phyloP scores from a whole-genome alignment of 1,140 invertebrate genomes.

The Atta colombica region DNA sequence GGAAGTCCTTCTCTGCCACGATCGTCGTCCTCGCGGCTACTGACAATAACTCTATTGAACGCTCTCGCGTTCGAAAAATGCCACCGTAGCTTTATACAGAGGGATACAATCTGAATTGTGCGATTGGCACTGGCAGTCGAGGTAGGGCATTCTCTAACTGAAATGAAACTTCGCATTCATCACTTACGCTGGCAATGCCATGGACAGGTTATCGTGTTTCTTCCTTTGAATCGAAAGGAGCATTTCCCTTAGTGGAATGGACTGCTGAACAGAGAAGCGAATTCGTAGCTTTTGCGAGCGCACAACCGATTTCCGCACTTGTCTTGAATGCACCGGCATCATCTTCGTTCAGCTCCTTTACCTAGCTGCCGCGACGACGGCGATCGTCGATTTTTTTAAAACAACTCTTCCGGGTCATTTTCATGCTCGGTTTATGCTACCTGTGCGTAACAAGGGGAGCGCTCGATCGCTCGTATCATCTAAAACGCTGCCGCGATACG shows the following conservation, averaged over 20 bases:
- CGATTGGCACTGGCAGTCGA: background rate
- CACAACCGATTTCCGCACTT: constrained; percentile 63
- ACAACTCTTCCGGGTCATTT: constrained; percentile 58
- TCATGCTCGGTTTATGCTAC: constrained; percentile 68
- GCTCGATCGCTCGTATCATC: constrained; percentile 38
- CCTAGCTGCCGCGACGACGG: background rate
- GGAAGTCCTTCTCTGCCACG: constrained; percentile 41
- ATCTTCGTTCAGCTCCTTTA: constrained; percentile 10
- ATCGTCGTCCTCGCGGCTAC: constrained; percentile 18
- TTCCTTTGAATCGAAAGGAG: constrained; percentile 55
- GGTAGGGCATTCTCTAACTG: background rate
- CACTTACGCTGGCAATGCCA: background rate
- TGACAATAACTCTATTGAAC: constrained; percentile 54
- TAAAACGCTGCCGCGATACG: constrained; percentile 2
- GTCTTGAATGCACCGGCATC: constrained; percentile 13
- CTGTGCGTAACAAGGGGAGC: constrained; percentile 35
- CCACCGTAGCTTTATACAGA: background rate
- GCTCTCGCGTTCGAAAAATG: constrained; percentile 17
- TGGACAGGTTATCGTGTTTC: constrained; percentile 40
- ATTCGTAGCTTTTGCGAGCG: constrained; percentile 44
- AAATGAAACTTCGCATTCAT: constrained; percentile 43
- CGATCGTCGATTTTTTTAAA: constrained; percentile 1
- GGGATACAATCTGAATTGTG: constrained; percentile 18
- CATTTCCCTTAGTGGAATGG: constrained; percentile 40
- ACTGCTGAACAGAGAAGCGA: constrained; percentile 30